Base-by-base conservation (phyloP, 2,888 invertebrate species). In the Chrysodeixis includens region DNA sequence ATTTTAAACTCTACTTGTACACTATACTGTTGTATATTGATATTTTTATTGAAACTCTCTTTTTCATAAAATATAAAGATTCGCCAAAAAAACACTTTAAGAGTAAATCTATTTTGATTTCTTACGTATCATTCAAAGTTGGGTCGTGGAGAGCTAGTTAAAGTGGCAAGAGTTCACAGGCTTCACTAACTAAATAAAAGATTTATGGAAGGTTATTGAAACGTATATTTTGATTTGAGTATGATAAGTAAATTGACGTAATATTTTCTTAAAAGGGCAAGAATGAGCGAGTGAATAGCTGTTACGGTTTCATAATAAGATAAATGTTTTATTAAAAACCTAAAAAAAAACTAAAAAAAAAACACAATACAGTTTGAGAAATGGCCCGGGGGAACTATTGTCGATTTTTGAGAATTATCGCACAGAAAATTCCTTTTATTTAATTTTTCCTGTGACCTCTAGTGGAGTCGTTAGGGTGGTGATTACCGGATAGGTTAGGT, bases 91-190 rank as follows among this genome's bases (percentile, higher is more conserved):
- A 81, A 74, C n/a, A n/a, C 70, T 71, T 71, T 63, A 76, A 81
- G 71, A 83, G 86, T 88, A 84, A 89, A 88, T 87, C 84, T 86
- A 76, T 83, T 82, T 87, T 90, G 88, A 87, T 90, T 90, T 91
- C 85, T 84, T 55, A 49, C 20, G 69, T 64, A 67, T 71, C 67
- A 71, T 66, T 72, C 49, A 73, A 71, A 69, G 76, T 79, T 75
- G 81, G 83, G 70, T 81, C 76, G 79, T 78, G 84, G 78, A 79
- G 80, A 67, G 78, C 64, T 74, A 83, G 84, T 83, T 78, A 70
- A 75, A 83, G 83, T 83, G 83, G 83, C 74, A 82, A 79, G 81
- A 84, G 82, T 81, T 86, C 82, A 83, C 82, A 84, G 83, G 81
- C 82, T 74, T 77, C 63, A 66, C 44, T 78, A 69, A 72, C 26